phyloP scores from a whole-genome alignment of 2,888 invertebrate genomes.

The Drosophila nigricruria region DNA sequence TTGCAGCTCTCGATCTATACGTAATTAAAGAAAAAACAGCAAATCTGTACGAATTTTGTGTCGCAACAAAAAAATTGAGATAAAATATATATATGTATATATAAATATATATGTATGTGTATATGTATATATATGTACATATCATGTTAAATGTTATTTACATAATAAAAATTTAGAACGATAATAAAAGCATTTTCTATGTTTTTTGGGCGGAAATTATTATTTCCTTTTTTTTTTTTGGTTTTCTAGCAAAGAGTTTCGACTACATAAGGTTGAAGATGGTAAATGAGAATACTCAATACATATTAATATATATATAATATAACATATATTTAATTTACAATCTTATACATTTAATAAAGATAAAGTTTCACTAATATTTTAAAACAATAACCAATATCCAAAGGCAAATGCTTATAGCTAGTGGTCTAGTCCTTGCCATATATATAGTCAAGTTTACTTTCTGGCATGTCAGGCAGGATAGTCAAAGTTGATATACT shows the following conservation, averaged over 20 bases:
- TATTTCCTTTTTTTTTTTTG: not conserved
- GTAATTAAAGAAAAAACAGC: constrained; percentile 12
- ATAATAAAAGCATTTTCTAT: not conserved
- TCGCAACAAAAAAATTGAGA: constrained; percentile 4
- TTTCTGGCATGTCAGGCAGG: too few species aligned
- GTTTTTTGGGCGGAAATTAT: not conserved
- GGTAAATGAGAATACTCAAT: not conserved
- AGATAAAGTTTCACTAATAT: too few species aligned
- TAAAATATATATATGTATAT: not conserved
- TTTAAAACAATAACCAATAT: too few species aligned
- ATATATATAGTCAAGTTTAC: too few species aligned
- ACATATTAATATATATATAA: too few species aligned
- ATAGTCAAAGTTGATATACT: too few species aligned
- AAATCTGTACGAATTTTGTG: constrained; percentile 42
- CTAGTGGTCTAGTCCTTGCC: too few species aligned
- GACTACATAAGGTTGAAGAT: not conserved
- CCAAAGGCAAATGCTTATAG: too few species aligned
- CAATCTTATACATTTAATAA: too few species aligned
- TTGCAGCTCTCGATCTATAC: constrained; percentile 14
- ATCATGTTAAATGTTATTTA: constrained; percentile 45
- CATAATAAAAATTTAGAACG: constrained; percentile 55
- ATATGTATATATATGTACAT: constrained; percentile 27
- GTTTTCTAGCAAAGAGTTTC: too few species aligned
- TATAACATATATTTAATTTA: too few species aligned
- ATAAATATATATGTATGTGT: constrained; percentile 4